phyloP scores from a whole-genome alignment of 2,888 invertebrate species.

The Petrolisthes cinctipes region DNA sequence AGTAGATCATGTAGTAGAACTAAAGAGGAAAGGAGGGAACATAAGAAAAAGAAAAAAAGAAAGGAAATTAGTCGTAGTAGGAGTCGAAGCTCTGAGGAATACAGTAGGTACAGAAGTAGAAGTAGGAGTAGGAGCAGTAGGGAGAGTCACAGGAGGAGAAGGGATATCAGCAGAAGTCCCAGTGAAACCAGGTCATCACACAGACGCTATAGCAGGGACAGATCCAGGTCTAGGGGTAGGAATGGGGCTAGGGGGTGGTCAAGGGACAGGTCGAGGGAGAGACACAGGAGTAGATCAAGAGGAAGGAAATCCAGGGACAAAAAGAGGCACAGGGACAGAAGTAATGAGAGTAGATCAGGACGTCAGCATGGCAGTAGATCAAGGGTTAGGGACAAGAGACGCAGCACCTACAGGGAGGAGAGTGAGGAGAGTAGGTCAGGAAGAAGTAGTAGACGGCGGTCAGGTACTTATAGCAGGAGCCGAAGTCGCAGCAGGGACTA shows the following conservation, averaged over 20 bases:
- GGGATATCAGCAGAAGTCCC: slow-evolving; percentile 43
- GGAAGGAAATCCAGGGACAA: slow-evolving; percentile 48
- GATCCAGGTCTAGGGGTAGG: slow-evolving; percentile 45
- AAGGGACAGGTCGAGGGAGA: slow-evolving; percentile 52
- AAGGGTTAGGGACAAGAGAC: slow-evolving; percentile 19
- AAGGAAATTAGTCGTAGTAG: slow-evolving; percentile 51
- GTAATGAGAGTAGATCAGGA: slow-evolving; percentile 34
- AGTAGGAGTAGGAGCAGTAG: slow-evolving; percentile 52
- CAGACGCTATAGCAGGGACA: slow-evolving; percentile 50
- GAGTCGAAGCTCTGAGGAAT: slow-evolving; percentile 50
- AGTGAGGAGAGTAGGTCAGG: slow-evolving; percentile 53
- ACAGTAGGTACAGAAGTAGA: slow-evolving; percentile 42
- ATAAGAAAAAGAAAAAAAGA: slow-evolving; percentile 62
- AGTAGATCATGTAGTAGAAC: slow-evolving; percentile 50
- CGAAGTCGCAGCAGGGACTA: slow-evolving; percentile 48
- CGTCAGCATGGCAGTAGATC: slow-evolving; percentile 39
- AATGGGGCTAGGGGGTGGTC: slow-evolving; percentile 42
- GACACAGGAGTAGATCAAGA: slow-evolving; percentile 40
- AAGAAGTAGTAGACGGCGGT: slow-evolving; percentile 41
- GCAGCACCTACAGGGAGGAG: slow-evolving; percentile 48
- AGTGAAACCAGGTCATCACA: slow-evolving; percentile 41
- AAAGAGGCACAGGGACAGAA: slow-evolving; percentile 43
- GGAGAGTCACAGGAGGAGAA: slow-evolving; percentile 27
- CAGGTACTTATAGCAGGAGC: slow-evolving; percentile 45
- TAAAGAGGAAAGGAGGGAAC: slow-evolving; percentile 54